phyloP scores from a whole-genome alignment of 2,888 invertebrate genomes.

The Hydroisotoma schaefferi region DNA sequence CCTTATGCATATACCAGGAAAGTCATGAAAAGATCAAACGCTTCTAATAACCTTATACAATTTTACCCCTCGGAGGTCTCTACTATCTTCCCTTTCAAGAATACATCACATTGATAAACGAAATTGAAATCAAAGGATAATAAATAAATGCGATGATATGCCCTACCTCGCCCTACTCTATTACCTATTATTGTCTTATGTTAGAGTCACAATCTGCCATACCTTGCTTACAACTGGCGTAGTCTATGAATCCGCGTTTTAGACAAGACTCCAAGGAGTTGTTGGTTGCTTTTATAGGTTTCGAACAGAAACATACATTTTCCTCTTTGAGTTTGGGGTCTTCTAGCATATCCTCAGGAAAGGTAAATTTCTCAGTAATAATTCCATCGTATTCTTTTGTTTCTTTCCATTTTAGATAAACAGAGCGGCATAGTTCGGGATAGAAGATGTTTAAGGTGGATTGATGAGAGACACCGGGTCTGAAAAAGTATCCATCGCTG shows the following conservation, averaged over 20 bases:
- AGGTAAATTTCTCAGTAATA: constrained; percentile 22
- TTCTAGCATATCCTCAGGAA: constrained; percentile 30
- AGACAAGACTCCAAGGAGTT: constrained; percentile 25
- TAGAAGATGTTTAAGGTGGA: constrained; percentile 33
- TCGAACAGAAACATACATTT: constrained; percentile 31
- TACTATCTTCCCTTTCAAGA: no score
- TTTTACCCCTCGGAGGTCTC: no score
- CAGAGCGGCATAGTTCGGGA: constrained; percentile 35
- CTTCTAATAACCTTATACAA: no score
- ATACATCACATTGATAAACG: no score
- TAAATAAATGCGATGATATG: no score
- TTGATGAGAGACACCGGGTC: constrained; percentile 27
- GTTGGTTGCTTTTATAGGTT: constrained; percentile 26
- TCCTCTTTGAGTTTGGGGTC: constrained; percentile 29
- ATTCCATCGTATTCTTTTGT: constrained; percentile 24
- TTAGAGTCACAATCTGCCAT: no score
- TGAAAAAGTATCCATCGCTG: constrained; percentile 35
- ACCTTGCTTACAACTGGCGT: constrained; percentile 38
- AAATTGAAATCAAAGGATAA: no score
- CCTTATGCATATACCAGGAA: no score
- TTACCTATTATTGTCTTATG: no score
- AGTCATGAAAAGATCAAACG: no score
- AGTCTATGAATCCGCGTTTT: constrained; percentile 37
- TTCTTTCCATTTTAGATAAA: constrained; percentile 28
- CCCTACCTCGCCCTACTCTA: no score